phyloP scores from a whole-genome alignment of 2,888 invertebrate species.

The Stenoptilia bipunctidactyla region DNA sequence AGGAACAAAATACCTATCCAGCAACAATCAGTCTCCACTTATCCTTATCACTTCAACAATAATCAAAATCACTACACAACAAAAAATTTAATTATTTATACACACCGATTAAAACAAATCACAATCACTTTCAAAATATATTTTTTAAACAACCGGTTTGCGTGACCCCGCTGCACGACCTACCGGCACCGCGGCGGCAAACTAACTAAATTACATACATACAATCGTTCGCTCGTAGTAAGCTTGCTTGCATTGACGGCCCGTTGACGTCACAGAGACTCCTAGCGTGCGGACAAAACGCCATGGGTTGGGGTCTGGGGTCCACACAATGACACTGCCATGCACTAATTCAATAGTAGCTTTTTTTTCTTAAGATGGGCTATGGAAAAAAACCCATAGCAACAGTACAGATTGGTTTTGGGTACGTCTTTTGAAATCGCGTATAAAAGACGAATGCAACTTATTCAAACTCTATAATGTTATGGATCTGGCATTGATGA shows the following conservation, averaged over 20 bases:
- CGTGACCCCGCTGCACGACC: constrained; percentile 27
- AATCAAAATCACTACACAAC: constrained; percentile 28
- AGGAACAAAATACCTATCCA: too few relatives aligned
- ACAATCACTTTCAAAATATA: neutral
- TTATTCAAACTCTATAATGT: too few relatives aligned
- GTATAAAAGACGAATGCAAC: too few relatives aligned
- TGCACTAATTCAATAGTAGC: too few relatives aligned
- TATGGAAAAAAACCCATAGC: too few relatives aligned
- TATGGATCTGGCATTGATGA: too few relatives aligned
- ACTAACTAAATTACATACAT: constrained; percentile 40
- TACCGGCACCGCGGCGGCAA: constrained; percentile 34
- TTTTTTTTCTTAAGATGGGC: too few relatives aligned
- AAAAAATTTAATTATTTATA: constrained; percentile 2
- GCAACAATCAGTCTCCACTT: constrained; percentile 31
- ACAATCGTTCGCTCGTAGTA: constrained; percentile 34
- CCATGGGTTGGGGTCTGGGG: too few relatives aligned
- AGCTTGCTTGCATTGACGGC: constrained; percentile 36
- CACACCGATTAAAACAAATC: neutral
- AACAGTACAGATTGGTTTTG: too few relatives aligned
- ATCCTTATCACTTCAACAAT: constrained; percentile 40
- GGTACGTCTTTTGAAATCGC: too few relatives aligned
- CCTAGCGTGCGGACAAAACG: too few relatives aligned
- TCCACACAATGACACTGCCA: too few relatives aligned
- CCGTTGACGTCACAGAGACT: constrained; percentile 50
- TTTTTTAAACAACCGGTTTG: neutral